Evolutionary conservation across 2,113 vertebrate genomes (phyloP).

Genomic region (Brevimyrus niger): DNA sequence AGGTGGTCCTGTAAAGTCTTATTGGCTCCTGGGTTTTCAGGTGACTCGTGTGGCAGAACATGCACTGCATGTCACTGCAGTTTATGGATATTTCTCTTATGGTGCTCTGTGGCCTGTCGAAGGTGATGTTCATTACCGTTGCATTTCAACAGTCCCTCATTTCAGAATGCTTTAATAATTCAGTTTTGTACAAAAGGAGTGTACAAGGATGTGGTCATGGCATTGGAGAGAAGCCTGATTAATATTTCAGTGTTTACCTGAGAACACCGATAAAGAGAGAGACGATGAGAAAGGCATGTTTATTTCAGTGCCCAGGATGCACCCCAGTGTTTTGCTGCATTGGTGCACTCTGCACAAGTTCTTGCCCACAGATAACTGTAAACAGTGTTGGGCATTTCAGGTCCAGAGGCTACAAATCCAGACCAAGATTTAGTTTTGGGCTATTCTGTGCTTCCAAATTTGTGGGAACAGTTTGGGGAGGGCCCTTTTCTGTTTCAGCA

Average conservation of each 20-base stretch:
- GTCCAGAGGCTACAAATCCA: too few relatives aligned
- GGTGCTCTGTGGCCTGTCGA: neutral
- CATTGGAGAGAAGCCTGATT: neutral
- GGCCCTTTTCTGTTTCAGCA: neutral
- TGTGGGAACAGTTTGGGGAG: neutral
- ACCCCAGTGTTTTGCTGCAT: neutral
- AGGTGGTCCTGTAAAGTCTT: neutral
- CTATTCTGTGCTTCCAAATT: neutral
- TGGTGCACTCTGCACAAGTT: neutral
- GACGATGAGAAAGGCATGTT: neutral
- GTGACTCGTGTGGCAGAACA: neutral
- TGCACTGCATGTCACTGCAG: neutral
- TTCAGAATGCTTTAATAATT: slow-evolving; percentile 5
- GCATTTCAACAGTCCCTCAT: neutral
- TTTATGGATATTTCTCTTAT: neutral
- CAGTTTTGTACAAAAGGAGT: neutral
- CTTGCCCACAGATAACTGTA: neutral
- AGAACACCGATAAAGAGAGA: neutral
- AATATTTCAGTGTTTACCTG: slow-evolving; percentile 15
- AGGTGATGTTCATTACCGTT: neutral
- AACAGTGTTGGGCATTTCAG: neutral
- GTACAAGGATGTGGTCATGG: neutral
- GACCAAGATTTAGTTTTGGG: neutral
- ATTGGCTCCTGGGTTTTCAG: neutral
- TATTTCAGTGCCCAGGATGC: neutral